These are phyloP conservation scores for Lepidocyrtoides sp. DNA, from an alignment of 2,888 invertebrate species.

Conservation along the genomic window DNA sequence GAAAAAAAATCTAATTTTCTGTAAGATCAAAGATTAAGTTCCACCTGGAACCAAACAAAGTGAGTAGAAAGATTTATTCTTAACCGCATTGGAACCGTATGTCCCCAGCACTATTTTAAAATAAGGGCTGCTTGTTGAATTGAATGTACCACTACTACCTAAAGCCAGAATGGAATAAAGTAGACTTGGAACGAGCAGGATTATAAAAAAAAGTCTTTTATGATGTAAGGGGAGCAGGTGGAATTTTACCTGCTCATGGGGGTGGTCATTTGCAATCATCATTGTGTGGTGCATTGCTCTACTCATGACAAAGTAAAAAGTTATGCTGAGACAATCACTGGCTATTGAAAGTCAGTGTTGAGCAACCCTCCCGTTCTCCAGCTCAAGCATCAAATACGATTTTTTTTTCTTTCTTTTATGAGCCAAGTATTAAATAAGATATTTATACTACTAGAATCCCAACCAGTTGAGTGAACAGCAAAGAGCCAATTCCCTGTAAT, in stretches of 20 bases:
- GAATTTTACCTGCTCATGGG: conserved; percentile 83
- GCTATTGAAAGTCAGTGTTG: conserved; percentile 28
- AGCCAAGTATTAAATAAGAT: conserved; percentile 9
- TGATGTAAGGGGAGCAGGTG: conserved; percentile 83
- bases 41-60: no score
- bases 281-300: conserved; percentile 16
- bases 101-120: no score
- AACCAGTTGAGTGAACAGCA: not conserved
- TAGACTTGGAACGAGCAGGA: not conserved
- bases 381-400: not conserved
- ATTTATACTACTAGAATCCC: conserved; percentile 7
- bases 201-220: conserved; percentile 21
- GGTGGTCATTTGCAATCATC: conserved; percentile 79
- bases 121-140: not conserved
- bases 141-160: not conserved
- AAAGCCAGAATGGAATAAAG: not conserved
- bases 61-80: no score
- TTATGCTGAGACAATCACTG: conserved; percentile 48
- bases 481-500: not conserved
- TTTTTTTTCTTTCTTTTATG: not conserved
- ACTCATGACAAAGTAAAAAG: conserved; percentile 61
- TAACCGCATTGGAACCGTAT: no score
- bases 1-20: no score
- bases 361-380: conserved; percentile 22
- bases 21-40: no score